These are phyloP conservation scores for Frankliniella fusca DNA, from an alignment of 2,888 invertebrate genomes.

Conservation along the genomic window DNA sequence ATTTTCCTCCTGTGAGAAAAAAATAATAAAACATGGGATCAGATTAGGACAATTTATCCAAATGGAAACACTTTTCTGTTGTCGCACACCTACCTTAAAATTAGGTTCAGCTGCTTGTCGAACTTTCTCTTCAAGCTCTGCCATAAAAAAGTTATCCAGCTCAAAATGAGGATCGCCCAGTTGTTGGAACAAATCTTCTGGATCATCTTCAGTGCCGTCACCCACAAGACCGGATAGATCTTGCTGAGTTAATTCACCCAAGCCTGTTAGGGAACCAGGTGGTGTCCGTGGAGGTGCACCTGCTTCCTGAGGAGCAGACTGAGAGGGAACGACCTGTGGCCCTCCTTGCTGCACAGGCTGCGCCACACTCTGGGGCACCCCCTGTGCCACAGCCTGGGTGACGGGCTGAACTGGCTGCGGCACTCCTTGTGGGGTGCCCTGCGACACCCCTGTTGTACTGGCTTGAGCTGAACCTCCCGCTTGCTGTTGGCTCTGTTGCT, in stretches of 20 bases:
- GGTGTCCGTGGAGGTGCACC: slow-evolving; percentile 43
- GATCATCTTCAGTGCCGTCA: slow-evolving; percentile 60
- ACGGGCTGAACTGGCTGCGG: neutral
- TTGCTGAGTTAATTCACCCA: slow-evolving; percentile 62
- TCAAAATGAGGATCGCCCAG: slow-evolving; percentile 80
- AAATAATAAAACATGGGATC: slow-evolving; percentile 25
- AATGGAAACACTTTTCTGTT: neutral
- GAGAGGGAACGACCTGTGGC: too few relatives aligned
- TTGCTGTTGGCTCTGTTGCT: neutral
- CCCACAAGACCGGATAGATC: slow-evolving; percentile 66
- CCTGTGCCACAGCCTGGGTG: neutral
- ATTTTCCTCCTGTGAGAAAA: slow-evolving; percentile 51
- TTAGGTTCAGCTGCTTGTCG: neutral
- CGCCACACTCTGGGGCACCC: neutral
- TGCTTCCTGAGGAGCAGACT: slow-evolving; percentile 34
- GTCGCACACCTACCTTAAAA: neutral
- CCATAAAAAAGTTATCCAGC: slow-evolving; percentile 58
- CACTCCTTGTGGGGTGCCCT: neutral
- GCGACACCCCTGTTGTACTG: neutral
- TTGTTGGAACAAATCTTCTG: slow-evolving; percentile 76
- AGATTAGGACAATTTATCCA: neutral
- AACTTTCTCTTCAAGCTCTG: slow-evolving; percentile 44
- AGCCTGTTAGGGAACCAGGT: slow-evolving; percentile 30
- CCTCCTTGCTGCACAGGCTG: too few relatives aligned
- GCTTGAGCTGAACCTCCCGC: neutral